These are phyloP conservation scores for Phaedon cochleariae DNA, from an alignment of 2,888 invertebrate genomes.

Conservation along the genomic window DNA sequence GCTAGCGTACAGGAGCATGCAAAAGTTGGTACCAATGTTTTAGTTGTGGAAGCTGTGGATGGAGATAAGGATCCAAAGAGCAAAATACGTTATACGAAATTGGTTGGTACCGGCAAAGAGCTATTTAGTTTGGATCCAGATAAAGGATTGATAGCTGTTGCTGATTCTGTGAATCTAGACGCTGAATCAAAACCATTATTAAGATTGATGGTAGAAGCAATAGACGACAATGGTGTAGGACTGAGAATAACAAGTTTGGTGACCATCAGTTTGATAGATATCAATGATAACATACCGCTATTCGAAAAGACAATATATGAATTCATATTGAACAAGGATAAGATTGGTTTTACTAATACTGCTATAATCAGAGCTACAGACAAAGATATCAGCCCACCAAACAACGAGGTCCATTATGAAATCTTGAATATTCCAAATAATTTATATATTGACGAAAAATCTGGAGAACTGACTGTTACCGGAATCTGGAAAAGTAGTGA, in stretches of 20 bases:
- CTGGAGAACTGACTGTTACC: conserved; percentile 76
- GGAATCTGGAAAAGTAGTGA: conserved; percentile 59
- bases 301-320: conserved; percentile 84
- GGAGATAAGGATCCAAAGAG: conserved; percentile 81
- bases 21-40: conserved; percentile 64
- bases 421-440: conserved; percentile 79
- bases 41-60: conserved; percentile 81
- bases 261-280: conserved; percentile 76
- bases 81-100: conserved; percentile 58
- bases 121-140: conserved; percentile 80
- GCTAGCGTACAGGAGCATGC: conserved; percentile 84
- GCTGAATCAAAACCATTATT: conserved; percentile 81
- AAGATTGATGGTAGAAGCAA: conserved; percentile 84
- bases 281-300: conserved; percentile 68
- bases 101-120: conserved; percentile 70
- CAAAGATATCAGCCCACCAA: conserved; percentile 83
- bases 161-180: conserved; percentile 80
- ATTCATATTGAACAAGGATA: conserved; percentile 78
- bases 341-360: conserved; percentile 75
- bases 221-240: conserved; percentile 86
- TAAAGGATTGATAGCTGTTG: conserved; percentile 83
- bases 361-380: conserved; percentile 83
- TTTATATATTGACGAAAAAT: conserved; percentile 74
- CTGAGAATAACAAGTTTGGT: conserved; percentile 78
- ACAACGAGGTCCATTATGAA: conserved; percentile 87